Base-by-base conservation (phyloP, 2,113 vertebrate genomes). In the Misgurnus mizolepis region DNA sequence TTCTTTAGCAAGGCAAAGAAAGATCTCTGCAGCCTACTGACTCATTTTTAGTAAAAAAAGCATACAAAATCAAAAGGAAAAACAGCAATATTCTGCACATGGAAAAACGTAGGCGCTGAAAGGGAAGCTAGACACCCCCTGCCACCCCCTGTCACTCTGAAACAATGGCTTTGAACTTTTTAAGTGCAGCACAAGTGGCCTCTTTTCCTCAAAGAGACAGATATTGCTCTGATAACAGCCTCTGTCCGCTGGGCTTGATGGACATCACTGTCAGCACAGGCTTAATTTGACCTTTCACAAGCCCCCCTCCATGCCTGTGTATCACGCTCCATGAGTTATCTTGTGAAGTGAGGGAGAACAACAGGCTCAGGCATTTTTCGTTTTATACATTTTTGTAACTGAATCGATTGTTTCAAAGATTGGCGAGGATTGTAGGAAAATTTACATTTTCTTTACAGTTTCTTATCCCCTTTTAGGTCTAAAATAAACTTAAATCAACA, bases 181-280 rank as follows among this genome's bases (percentile, higher is more conserved):
- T 84, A 83, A 87, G 81, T 85, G 83, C 81, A 81, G 81, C 83
- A 76, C 76, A 85, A 87, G 79, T 83, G 83, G 81, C 76, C 85
- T 85, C 75, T 79, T 81, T 79, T 79, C 79, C 81, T 80, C 83
- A 81, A 81, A 82, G 75, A 83, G 81, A 83, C 81, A 81, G 83
- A 87, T 85, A 83, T 81, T 85, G 85, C 78, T 67, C 75, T 81
- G 85, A 87, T 87, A 83, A 83, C 86, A 83, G 86, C 83, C 82
- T 76, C 86, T 82, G 81, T 85, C 79, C 68, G 49, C 79, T 49
- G 50, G 58, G 71, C 68, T 71, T 83, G 81, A 84, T 86, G 41
- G 85, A 77, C 80, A 69, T 82, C 70, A 72, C 77, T 84, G 82
- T 84, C 85, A 84, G 82, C 68, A 50, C 80, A 74, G 45, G 82